Evolutionary conservation across 2,797 vertebrate genomes (phyloP).

Genomic region (Coracias cyanogaster): DNA sequence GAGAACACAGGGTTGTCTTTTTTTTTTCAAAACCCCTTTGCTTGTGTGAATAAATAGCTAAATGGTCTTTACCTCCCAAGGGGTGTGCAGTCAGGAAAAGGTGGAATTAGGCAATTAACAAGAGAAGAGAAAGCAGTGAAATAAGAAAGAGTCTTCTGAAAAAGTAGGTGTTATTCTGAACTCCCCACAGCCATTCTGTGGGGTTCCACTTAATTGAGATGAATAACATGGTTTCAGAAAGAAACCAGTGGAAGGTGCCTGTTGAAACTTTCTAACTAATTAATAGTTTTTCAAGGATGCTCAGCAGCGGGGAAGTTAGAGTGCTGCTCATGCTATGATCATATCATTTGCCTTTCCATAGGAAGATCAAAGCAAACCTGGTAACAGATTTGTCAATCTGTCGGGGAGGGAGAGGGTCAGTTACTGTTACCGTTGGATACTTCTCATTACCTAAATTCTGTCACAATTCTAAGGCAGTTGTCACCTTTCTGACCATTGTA

Average conservation of each 20-base stretch:
- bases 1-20: neutral
- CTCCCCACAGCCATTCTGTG: constrained; percentile 49
- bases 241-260: constrained; percentile 4
- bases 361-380: neutral
- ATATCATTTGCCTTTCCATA: neutral
- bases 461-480: neutral
- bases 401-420: neutral
- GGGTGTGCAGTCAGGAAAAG: constrained; percentile 46
- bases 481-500: neutral
- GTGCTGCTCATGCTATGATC: neutral
- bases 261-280: constrained; percentile 64
- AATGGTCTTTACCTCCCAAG: constrained; percentile 52
- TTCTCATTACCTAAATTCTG: neutral
- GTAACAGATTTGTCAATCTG: neutral
- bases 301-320: constrained; percentile 14
- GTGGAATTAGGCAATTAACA: constrained; percentile 70
- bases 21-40: constrained; percentile 47
- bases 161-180: constrained; percentile 46
- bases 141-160: constrained; percentile 23
- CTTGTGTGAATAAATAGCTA: constrained; percentile 65
- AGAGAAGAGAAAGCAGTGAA: constrained; percentile 54
- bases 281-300: constrained; percentile 53
- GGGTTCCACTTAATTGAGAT: constrained; percentile 62
- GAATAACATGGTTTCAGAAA: constrained; percentile 2
- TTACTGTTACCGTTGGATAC: neutral